Percentiles rank a stretch among this genome's conserved stretches.
Evolutionary conservation across 2,888 invertebrate genomes (phyloP).

Genomic region (Marasmarcha lunaedactyla): DNA sequence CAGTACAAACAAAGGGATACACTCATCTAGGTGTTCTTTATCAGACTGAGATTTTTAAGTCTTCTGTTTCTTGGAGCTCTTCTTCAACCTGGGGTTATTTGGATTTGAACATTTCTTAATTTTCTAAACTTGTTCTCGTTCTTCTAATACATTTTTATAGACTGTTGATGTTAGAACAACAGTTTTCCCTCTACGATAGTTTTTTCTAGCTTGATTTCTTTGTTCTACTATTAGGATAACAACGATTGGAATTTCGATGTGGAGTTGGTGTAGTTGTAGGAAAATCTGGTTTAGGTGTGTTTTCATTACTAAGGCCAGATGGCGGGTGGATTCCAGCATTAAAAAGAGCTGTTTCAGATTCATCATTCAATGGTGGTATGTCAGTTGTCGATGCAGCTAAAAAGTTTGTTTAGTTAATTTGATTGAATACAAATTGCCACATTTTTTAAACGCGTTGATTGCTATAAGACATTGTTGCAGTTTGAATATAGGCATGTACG

Average conservation of each 20-base stretch:
- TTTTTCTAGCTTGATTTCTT: constrained; percentile 14
- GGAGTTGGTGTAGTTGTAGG: no score
- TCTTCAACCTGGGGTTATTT: constrained; percentile 10
- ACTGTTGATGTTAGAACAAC: constrained; percentile 17
- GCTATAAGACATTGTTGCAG: constrained; percentile 16
- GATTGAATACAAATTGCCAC: constrained; percentile 19
- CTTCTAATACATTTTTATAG: constrained; percentile 19
- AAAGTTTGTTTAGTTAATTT: constrained; percentile 17
- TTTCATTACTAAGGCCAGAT: constrained; percentile 6
- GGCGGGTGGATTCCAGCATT: neutral
- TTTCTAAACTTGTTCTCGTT: constrained; percentile 1
- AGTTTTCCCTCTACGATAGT: constrained; percentile 19
- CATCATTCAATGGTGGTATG: constrained; percentile 3
- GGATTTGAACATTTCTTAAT: constrained; percentile 13
- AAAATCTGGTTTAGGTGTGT: constrained; percentile 8
- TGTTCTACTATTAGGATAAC: constrained; percentile 14
- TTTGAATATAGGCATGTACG: constrained; percentile 16
- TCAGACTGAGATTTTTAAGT: constrained; percentile 1
- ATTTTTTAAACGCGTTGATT: constrained; percentile 16
- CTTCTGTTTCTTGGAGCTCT: constrained; percentile 11
- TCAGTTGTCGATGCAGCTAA: constrained; percentile 17
- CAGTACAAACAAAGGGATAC: constrained; percentile 13
- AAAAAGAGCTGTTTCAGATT: neutral
- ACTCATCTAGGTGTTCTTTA: constrained; percentile 6
- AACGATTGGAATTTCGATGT: constrained; percentile 1